Evolutionary conservation across 2,113 vertebrate species (phyloP), one percentile per base, ranked within the genome.

Genomic region (Enhydra lutris): DNA sequence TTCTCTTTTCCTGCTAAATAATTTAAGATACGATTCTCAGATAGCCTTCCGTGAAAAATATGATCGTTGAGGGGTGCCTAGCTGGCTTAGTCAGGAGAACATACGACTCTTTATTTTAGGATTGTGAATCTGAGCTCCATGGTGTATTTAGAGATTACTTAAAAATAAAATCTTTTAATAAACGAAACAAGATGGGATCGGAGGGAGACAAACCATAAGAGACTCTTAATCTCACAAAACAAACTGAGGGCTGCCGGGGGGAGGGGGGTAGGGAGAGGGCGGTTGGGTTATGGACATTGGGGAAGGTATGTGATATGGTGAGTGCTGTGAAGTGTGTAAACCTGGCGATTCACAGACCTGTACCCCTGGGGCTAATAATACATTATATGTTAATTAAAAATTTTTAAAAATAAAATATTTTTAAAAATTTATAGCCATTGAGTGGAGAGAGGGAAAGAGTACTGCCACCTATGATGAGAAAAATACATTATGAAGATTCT

Each of bases 1-100:
- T 85, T 91, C 36, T 73, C 20, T 93, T 80, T 74, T 74, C 34
- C 36, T 94, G 4, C 71, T 63, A 63, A 81, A 23, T 6, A 24
- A 4, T n/a, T 89, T 69, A 91, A 91, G 55, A 63, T 42, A 95
- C 80, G 34, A 86, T 50, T 13, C 31, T 92, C 55, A 94, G 92
- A 91, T 79, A 95, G 59, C 1, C 2, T 81, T 81, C 47, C 63
- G 21, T 76, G 45, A 86, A 94, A 92, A 74, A 55, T 63, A 67
- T 13, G 26, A 67, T 9, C 26, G 55, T 1, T 94, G 65, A 57
- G 1, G 42, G 74, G 42, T 4, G 0, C 74, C 42, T 47, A 14
- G 74, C 26, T 47, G 74, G 74, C 42, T 76, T 7, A 29, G 42
- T 76, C 14, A 1, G 14, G 29, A 29, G 45, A 76, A 26, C 26